Base-by-base conservation (phyloP, 2,113 vertebrate species). In the Peromyscus polionotus region DNA sequence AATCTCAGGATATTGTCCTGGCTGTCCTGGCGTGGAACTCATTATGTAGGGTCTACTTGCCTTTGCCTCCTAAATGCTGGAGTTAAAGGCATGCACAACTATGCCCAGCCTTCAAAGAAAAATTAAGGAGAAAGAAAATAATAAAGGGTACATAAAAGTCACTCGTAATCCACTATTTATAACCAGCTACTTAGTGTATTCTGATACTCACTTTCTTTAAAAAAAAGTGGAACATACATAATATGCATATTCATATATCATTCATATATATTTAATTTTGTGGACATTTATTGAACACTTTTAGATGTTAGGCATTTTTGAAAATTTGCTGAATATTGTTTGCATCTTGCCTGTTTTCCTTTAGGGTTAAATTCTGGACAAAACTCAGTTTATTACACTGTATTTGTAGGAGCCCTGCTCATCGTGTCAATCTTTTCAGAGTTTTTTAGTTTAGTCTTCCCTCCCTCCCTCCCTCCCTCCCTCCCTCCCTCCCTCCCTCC, bases 181-280 rank as follows among this genome's bases (percentile, higher is more conserved):
- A 79, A 68, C 95, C 39, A 91, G 42, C 48, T 36, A 88, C 61
- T 75, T 20, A 68, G 77, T 86, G 87, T 51, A 63, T 31, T 87
- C 85, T 93, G 45, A 19, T 90, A 85, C 85, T 93, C 70, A n/a
- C 39, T 87, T 93, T 91, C 51, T 67, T 93, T 94, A 93, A 57
- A 91, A 42, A 42, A 73, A 94, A 92, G 59, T 93, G 22, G 36
- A 84, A 61, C 28, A 54, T 42, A 83, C 3, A 4, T 85, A 73
- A 73, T 39, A 24, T 80, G 16, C 7, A 63, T n/a, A 84, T 42
- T 84, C 24, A 28, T 28, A 61, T 84, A 42, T 59, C 54, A 81
- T 42, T 28, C 12, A 84, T 42, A 67, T 77, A 77, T 68, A 14
- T 87, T 97, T 68, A 93, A 83, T 95, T 93, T 33, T 54, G 19